Conservation (phyloP, 2,888 invertebrate species). For the Ochropleura leucogaster region DNA sequence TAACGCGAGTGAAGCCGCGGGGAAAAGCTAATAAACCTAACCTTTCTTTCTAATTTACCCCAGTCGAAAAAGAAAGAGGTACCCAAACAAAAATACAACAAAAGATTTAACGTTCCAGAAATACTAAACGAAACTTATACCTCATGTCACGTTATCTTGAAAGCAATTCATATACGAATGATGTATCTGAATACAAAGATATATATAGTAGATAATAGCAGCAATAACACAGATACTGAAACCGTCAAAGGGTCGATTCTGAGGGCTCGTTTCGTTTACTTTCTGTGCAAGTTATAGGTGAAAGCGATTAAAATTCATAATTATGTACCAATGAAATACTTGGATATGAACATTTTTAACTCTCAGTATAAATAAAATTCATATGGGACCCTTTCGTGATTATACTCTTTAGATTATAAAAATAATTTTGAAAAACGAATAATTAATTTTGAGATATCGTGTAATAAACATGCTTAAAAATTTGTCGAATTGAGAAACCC, state of each 20-base stretch:
- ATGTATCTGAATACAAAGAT: slow-evolving; percentile 56
- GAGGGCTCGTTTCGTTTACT: slow-evolving; percentile 57
- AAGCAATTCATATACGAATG: slow-evolving; percentile 53
- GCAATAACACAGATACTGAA: slow-evolving; percentile 69
- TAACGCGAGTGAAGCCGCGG: neutral
- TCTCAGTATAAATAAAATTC: too few species aligned
- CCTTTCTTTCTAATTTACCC: neutral
- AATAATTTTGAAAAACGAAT: too few species aligned
- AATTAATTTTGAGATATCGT: too few species aligned
- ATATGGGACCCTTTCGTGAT: too few species aligned
- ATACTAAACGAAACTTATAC: slow-evolving; percentile 22
- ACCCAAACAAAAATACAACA: slow-evolving; percentile 11
- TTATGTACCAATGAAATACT: neutral
- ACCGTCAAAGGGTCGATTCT: slow-evolving; percentile 67
- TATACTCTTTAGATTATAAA: too few species aligned
- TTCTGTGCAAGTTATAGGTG: slow-evolving; percentile 15
- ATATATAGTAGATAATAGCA: slow-evolving; percentile 66
- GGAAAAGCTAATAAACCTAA: neutral
- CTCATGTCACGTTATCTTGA: slow-evolving; percentile 37
- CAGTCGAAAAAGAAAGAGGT: neutral
- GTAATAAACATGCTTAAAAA: too few species aligned
- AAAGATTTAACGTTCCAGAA: slow-evolving; percentile 25
- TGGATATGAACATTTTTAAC: neutral
- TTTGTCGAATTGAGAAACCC: too few species aligned
- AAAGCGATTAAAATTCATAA: neutral